These are phyloP conservation scores for Tamias sibiricus DNA, from an alignment of 2,113 vertebrate genomes.

Conservation along the genomic window DNA sequence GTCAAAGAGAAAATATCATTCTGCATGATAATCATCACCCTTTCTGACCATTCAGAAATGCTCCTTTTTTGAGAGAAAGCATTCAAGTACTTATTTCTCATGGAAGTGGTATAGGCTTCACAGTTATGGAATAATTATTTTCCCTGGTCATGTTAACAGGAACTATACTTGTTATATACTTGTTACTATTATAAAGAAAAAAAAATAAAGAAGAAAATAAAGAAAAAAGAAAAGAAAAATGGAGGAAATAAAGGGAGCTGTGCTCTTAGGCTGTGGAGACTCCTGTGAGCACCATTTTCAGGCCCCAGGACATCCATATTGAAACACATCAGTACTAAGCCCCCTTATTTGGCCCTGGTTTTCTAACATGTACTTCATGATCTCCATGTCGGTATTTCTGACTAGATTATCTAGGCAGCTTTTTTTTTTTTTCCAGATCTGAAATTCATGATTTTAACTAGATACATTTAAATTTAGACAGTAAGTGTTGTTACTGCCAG, in stretches of 20 bases:
- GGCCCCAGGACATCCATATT: not conserved
- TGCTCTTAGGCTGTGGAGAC: not conserved
- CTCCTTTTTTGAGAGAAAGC: constrained; percentile 18
- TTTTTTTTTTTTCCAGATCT: not conserved
- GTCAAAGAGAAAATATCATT: not conserved
- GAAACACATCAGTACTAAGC: not conserved
- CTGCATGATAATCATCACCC: not conserved
- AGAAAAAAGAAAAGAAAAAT: not conserved
- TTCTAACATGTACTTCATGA: not conserved
- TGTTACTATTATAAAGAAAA: not conserved
- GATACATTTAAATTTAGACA: not conserved
- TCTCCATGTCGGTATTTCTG: not conserved
- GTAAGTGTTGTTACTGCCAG: not conserved
- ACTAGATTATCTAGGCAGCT: not conserved
- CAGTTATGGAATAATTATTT: constrained; percentile 19
- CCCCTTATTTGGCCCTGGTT: not conserved
- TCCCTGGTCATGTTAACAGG: not conserved
- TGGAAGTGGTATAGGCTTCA: not conserved
- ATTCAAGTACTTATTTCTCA: constrained; percentile 13
- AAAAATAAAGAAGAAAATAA: too few relatives aligned
- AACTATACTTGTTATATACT: not conserved
- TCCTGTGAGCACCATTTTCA: accelerated
- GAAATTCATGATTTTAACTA: not conserved
- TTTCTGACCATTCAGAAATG: not conserved
- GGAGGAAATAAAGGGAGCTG: not conserved